Percentiles rank a stretch among this genome's conserved stretches.
These are phyloP conservation scores for Sylvietta virens DNA, from an alignment of 2,113 vertebrate genomes.

Conservation along the genomic window DNA sequence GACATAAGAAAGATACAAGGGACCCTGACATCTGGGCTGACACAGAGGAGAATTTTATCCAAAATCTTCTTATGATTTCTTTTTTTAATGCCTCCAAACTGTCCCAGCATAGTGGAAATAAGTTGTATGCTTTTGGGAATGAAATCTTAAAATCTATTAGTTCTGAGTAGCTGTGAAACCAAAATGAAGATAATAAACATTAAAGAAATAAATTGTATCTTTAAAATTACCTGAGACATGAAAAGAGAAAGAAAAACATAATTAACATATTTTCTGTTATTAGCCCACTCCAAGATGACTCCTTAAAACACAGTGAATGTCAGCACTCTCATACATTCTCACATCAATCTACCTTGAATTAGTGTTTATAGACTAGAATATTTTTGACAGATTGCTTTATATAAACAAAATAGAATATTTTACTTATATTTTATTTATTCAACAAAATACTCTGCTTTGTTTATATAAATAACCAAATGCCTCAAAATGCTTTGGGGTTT, in stretches of 20 bases:
- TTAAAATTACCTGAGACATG: neutral
- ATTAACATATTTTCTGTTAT: neutral
- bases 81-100: neutral
- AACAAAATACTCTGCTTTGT: neutral
- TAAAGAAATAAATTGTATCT: neutral
- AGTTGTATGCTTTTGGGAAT: neutral
- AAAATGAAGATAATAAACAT: neutral
- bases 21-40: neutral
- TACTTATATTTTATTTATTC: neutral
- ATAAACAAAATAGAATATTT: neutral
- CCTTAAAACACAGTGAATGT: neutral
- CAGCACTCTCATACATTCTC: neutral
- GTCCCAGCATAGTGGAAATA: neutral
- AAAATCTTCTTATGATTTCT: neutral
- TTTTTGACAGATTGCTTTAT: neutral
- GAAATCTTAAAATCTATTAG: neutral
- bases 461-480: neutral
- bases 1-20: neutral
- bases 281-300: neutral
- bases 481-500: neutral
- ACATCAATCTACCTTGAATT: neutral
- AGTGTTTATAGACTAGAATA: neutral
- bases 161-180: neutral
- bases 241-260: neutral
- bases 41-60: neutral